phyloP scores from a whole-genome alignment of 1,140 invertebrate species.

The Dendroctonus valens region DNA sequence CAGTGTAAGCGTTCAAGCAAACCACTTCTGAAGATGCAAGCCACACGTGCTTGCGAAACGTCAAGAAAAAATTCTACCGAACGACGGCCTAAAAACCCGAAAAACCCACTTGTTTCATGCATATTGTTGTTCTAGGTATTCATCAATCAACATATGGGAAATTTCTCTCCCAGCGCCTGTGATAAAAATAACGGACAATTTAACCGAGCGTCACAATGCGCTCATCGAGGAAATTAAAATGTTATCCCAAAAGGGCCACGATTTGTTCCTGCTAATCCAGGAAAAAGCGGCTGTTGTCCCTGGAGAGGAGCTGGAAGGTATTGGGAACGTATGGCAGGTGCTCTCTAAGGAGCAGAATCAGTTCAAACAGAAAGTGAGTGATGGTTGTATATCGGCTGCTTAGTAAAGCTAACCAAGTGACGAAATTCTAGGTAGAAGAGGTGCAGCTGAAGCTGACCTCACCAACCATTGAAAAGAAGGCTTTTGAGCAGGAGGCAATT shows the following conservation, averaged over 20 bases:
- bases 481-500: slow-evolving; percentile 37
- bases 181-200: slow-evolving; percentile 58
- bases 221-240: slow-evolving; percentile 69
- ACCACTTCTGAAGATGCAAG: too few relatives aligned
- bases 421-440: slow-evolving; percentile 57
- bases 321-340: slow-evolving; percentile 56
- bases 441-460: slow-evolving; percentile 70
- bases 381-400: not conserved
- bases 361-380: slow-evolving; percentile 63
- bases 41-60: too few relatives aligned
- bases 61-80: too few relatives aligned
- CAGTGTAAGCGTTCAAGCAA: too few relatives aligned
- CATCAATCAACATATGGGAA: slow-evolving; percentile 70
- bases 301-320: slow-evolving; percentile 54
- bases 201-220: slow-evolving; percentile 51
- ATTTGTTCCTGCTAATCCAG: slow-evolving; percentile 65
- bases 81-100: too few relatives aligned
- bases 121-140: slow-evolving; percentile 54
- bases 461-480: slow-evolving; percentile 57
- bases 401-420: not conserved
- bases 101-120: too few relatives aligned
- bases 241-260: slow-evolving; percentile 67
- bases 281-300: slow-evolving; percentile 55
- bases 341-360: slow-evolving; percentile 64
- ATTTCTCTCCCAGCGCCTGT: slow-evolving; percentile 67